phyloP scores from a whole-genome alignment of 2,113 vertebrate genomes.

The Phalacrocorax aristotelis region DNA sequence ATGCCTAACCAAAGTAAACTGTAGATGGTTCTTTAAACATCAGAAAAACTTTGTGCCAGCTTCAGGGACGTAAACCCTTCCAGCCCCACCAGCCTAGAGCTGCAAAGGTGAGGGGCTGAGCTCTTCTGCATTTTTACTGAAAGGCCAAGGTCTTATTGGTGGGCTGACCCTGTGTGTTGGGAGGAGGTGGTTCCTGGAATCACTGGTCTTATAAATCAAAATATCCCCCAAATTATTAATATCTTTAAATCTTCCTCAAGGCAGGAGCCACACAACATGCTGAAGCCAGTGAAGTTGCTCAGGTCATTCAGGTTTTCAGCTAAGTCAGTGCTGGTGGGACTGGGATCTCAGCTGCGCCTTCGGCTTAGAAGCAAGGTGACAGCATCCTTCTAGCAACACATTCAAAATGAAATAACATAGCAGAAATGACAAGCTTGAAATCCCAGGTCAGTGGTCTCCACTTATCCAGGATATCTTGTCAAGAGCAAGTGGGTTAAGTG shows the following conservation, averaged over 20 bases:
- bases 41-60: neutral
- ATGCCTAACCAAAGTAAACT: neutral
- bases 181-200: neutral
- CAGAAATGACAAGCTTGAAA: neutral
- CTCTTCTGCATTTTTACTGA: neutral
- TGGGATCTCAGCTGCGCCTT: neutral
- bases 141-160: neutral
- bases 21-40: neutral
- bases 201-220: neutral
- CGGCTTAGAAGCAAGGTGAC: neutral
- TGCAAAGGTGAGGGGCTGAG: neutral
- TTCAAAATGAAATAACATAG: neutral
- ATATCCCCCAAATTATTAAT: too few relatives aligned
- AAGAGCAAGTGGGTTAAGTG: neutral
- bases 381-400: neutral
- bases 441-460: neutral
- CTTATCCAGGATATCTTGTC: neutral
- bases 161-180: neutral
- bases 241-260: neutral
- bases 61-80: neutral
- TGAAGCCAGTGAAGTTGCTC: neutral
- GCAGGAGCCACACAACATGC: neutral
- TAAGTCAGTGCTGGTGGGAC: neutral
- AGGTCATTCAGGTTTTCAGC: neutral
- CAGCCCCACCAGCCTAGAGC: neutral